Percentiles rank a stretch among this genome's conserved stretches.
Evolutionary conservation across 2,113 vertebrate genomes (phyloP).

Genomic region (Piaya cayana): DNA sequence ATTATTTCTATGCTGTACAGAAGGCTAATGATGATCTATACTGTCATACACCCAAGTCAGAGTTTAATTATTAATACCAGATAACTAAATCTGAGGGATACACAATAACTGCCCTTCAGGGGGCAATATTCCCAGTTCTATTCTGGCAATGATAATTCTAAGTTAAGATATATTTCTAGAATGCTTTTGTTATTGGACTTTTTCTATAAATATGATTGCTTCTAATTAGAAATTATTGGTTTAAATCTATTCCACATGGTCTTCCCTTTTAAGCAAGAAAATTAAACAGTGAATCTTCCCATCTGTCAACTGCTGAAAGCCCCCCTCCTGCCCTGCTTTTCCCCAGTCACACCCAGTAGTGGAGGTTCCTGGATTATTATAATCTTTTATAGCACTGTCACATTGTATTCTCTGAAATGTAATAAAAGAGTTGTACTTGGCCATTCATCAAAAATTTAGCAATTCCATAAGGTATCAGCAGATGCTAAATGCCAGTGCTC

Average conservation of each 20-base stretch:
- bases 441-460: conserved; percentile 54
- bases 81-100: conserved; percentile 10
- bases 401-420: conserved; percentile 43
- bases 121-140: not conserved
- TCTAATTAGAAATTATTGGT: conserved; percentile 77
- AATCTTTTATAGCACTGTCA: conserved; percentile 41
- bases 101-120: not conserved
- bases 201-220: conserved; percentile 62
- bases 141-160: not conserved
- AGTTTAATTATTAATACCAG: conserved; percentile 47
- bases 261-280: conserved; percentile 67
- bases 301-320: conserved; percentile 58
- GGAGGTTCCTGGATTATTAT: conserved; percentile 12
- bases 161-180: conserved; percentile 39
- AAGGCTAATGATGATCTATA: not conserved
- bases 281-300: conserved; percentile 71
- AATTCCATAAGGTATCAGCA: not conserved
- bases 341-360: not conserved
- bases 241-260: conserved; percentile 56
- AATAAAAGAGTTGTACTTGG: conserved; percentile 40
- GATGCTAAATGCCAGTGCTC: conserved; percentile 12
- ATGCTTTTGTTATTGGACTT: conserved; percentile 46
- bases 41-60: not conserved
- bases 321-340: rapidly evolving
- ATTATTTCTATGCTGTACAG: not conserved